Conservation (phyloP, 2,888 invertebrate genomes). For the Dasysyrphus tricinctus region DNA sequence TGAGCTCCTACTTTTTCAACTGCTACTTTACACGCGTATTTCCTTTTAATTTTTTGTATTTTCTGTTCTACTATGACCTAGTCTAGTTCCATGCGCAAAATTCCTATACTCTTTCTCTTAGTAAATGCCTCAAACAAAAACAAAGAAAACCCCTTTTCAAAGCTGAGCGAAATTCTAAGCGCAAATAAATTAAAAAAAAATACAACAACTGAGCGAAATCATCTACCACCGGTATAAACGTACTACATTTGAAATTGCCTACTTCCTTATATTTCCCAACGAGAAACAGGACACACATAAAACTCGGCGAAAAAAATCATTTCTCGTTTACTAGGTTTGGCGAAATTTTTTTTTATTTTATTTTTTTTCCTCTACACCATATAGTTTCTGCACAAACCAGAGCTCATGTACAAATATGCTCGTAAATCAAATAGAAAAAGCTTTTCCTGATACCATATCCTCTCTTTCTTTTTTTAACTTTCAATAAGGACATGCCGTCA, state of each 20-base stretch:
- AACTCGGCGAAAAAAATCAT: slow-evolving; percentile 32
- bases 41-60: neutral
- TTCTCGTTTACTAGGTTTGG: slow-evolving; percentile 63
- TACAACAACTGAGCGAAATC: slow-evolving; percentile 21
- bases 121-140: slow-evolving; percentile 39
- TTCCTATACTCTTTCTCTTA: slow-evolving; percentile 21
- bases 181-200: neutral
- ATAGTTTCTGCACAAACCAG: slow-evolving; percentile 24
- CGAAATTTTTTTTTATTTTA: slow-evolving; percentile 33
- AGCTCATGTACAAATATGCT: slow-evolving; percentile 9
- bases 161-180: slow-evolving; percentile 33
- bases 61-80: slow-evolving; percentile 71
- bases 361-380: neutral
- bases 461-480: slow-evolving; percentile 12
- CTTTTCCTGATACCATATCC: slow-evolving; percentile 34
- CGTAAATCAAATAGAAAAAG: slow-evolving; percentile 35
- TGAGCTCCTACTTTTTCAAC: slow-evolving; percentile 56
- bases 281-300: slow-evolving; percentile 44
- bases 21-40: slow-evolving; percentile 53
- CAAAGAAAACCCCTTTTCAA: slow-evolving; percentile 23
- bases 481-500: slow-evolving; percentile 73
- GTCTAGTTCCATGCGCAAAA: slow-evolving; percentile 69
- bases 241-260: slow-evolving; percentile 29
- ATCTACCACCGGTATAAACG: slow-evolving; percentile 28
- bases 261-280: slow-evolving; percentile 42